Evolutionary conservation across 2,888 invertebrate genomes (phyloP).

Genomic region (Apomyelois bistriatella): DNA sequence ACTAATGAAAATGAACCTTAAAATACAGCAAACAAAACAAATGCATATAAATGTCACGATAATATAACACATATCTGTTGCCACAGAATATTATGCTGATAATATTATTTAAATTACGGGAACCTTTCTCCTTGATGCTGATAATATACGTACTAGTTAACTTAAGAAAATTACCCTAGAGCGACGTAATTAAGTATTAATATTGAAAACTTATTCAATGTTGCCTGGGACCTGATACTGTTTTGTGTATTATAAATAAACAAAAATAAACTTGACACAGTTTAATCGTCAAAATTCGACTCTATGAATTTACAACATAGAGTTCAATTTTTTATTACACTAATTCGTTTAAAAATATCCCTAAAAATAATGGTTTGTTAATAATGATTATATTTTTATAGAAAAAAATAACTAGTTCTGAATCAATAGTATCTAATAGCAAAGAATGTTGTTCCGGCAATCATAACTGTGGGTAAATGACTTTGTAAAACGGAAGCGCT

Average conservation of each 20-base stretch:
- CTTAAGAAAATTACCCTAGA: background rate
- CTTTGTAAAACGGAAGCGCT: background rate
- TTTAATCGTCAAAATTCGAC: no score
- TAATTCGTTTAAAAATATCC: no score
- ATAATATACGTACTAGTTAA: background rate
- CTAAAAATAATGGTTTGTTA: no score
- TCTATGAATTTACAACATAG: no score
- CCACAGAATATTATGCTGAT: conserved; percentile 8
- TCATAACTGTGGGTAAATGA: background rate
- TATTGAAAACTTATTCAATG: no score
- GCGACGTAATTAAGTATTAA: background rate
- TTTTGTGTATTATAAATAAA: no score
- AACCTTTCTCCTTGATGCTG: conserved; percentile 9
- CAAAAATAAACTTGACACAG: no score
- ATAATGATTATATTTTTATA: no score
- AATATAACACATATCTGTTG: background rate
- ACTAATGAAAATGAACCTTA: background rate
- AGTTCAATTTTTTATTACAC: no score
- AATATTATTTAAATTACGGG: background rate
- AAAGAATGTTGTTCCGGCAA: background rate
- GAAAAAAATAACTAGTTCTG: no score
- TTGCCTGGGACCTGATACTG: no score
- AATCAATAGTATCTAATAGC: background rate
- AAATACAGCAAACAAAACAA: background rate
- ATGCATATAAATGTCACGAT: conserved; percentile 4